A percentile compares a stretch with the other conserved stretches of the same genome.
These are phyloP conservation scores for Sebastes trivittatus DNA, from an alignment of 2,797 vertebrate genomes.

Conservation along the genomic window DNA sequence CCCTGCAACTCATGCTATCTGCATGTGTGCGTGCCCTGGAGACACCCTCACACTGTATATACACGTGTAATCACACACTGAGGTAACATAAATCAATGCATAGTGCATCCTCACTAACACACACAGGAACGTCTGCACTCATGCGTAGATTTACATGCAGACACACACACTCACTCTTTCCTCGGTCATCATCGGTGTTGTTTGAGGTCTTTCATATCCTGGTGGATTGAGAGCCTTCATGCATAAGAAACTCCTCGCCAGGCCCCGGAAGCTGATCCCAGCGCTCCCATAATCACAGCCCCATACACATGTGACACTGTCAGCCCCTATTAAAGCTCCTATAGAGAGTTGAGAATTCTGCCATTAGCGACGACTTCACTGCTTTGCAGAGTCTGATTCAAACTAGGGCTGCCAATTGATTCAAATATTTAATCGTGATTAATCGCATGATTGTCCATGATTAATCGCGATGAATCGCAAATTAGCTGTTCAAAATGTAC, in stretches of 20 bases:
- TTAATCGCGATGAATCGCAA: too few species aligned
- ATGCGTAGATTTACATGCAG: constrained; percentile 4
- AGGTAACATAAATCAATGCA: constrained; percentile 22
- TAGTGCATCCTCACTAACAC: neutral
- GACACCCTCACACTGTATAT: neutral
- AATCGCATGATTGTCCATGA: too few species aligned
- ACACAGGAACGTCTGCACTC: constrained; percentile 6
- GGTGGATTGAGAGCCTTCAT: constrained; percentile 24
- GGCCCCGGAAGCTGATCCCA: constrained; percentile 23
- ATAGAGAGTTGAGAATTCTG: neutral
- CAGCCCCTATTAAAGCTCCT: constrained; percentile 38
- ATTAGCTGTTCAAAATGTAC: too few species aligned
- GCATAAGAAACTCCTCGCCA: constrained; percentile 33
- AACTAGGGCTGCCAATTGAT: neutral
- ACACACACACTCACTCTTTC: constrained; percentile 1
- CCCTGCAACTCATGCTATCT: constrained; percentile 29
- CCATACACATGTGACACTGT: constrained; percentile 19
- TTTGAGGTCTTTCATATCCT: constrained; percentile 35
- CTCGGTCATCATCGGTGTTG: constrained; percentile 10
- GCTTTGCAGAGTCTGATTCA: neutral
- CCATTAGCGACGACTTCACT: neutral
- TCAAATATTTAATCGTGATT: too few species aligned
- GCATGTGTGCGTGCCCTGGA: neutral
- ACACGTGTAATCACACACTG: neutral
- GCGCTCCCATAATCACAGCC: constrained; percentile 6